phyloP scores from a whole-genome alignment of 2,797 vertebrate genomes.

The Thunnus albacares region DNA sequence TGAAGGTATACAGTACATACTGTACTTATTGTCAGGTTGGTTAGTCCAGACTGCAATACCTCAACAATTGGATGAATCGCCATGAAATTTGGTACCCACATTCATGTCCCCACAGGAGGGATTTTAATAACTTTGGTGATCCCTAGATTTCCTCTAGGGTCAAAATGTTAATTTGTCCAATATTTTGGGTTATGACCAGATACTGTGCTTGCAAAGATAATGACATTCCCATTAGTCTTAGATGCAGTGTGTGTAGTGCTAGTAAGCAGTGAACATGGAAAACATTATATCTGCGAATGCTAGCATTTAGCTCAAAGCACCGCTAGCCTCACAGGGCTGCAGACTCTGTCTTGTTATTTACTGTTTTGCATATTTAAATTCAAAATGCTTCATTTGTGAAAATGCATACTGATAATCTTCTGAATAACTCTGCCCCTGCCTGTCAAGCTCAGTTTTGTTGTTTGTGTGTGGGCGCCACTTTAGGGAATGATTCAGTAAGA shows the following conservation, averaged over 20 bases:
- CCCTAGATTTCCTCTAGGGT: background rate
- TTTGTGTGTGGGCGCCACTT: conserved; percentile 17
- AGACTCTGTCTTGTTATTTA: background rate
- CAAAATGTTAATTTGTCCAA: too few species aligned
- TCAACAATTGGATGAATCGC: background rate
- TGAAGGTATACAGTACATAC: background rate
- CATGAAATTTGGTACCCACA: background rate
- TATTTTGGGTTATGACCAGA: background rate
- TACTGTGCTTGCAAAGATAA: background rate
- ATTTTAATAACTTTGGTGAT: background rate
- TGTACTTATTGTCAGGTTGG: background rate
- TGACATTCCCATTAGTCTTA: background rate
- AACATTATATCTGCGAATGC: background rate
- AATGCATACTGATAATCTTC: conserved; percentile 18
- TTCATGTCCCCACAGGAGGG: background rate
- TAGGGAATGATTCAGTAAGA: conserved; percentile 44
- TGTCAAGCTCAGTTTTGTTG: conserved; percentile 27
- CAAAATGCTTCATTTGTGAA: background rate
- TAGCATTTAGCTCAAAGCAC: background rate
- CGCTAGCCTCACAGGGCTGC: background rate
- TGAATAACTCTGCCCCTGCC: conserved; percentile 10
- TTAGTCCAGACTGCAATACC: background rate
- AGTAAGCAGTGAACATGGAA: background rate
- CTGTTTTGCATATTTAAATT: conserved; percentile 29
- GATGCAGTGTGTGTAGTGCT: background rate